phyloP scores from a whole-genome alignment of 1,140 invertebrate species.

The Hypothenemus hampei region DNA sequence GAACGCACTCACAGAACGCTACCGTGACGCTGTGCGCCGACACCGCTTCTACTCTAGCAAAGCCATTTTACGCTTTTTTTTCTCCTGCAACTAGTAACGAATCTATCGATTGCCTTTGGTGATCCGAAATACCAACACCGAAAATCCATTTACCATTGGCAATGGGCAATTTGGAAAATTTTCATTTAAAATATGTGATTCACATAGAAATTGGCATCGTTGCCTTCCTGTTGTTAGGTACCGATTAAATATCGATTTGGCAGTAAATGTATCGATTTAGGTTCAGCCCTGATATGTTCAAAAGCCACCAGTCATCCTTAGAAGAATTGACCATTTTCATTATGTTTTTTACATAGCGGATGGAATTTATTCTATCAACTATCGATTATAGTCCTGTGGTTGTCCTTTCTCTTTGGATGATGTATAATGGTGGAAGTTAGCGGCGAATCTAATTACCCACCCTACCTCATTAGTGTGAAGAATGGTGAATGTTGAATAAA shows the following conservation, averaged over 20 bases:
- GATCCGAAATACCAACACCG: too few species aligned
- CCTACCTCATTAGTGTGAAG: too few species aligned
- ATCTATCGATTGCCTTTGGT: conserved; percentile 7
- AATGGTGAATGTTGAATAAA: too few species aligned
- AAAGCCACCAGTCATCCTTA: neutral
- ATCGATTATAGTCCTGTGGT: conserved; percentile 6
- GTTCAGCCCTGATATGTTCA: neutral
- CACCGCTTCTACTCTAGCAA: conserved; percentile 13
- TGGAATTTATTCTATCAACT: neutral
- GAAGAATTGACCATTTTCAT: neutral
- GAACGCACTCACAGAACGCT: conserved; percentile 23
- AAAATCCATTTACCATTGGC: too few species aligned
- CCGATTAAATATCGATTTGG: too few species aligned
- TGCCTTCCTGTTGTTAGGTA: too few species aligned
- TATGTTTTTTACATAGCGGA: neutral
- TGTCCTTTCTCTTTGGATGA: conserved; percentile 7
- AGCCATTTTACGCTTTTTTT: conserved; percentile 23
- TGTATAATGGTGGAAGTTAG: too few species aligned
- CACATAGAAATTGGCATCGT: too few species aligned
- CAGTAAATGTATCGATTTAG: neutral
- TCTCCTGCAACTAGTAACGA: conserved; percentile 8
- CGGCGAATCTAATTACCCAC: too few species aligned
- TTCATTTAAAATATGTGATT: too few species aligned
- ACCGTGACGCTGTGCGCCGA: conserved; percentile 18
- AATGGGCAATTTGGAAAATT: too few species aligned